Base-by-base conservation (phyloP, 2,797 vertebrate genomes). In the Loriculus beryllinus region DNA sequence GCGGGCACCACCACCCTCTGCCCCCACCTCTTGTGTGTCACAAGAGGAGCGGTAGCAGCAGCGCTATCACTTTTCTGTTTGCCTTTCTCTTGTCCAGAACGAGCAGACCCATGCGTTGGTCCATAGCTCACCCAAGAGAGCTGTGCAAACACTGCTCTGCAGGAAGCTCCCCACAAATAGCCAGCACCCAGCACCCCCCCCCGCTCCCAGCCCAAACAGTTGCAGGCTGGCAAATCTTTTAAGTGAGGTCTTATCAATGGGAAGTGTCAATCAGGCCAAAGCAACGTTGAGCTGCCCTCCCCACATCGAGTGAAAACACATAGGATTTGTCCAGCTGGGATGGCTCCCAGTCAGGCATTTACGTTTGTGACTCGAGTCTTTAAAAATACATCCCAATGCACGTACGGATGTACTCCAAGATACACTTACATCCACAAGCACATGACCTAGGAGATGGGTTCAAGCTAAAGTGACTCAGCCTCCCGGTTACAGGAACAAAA, bases 401-500 rank as follows among this genome's bases (percentile, higher is more conserved):
- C 5, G 33, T 54, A 92, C 8, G 16, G 86, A 77, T 59, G 63
- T 75, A 47, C 76, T 91, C 86, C 72, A 75, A 85, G 85, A 86
- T 92, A 95, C 65, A 35, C 74, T 92, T 91, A 85, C 40, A 94
- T 79, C 79, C 91, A 84, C 64, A 60, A 77, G 62, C 88, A 91
- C 89, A 92, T 93, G 94, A 95, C 85, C 74, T 16, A 69, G 69
- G 87, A 86, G 91, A 85, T 96, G 96, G 87, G 82, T 88, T 91
- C 12, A 25, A 84, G 64, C 87, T 81, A 33, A 91, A 93, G 85
- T 94, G 95, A 96, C 91, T 96, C 95, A 93, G 95, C 85, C 95
- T 93, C 90, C 59, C 2, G 0, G 93, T 93, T 94, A 92, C 92
- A 91, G 79, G 87, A 96, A 94, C 86, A 93, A 93, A 96, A 96